These are phyloP conservation scores for Siniperca knerii DNA, from an alignment of 2,113 vertebrate genomes.

Conservation along the genomic window DNA sequence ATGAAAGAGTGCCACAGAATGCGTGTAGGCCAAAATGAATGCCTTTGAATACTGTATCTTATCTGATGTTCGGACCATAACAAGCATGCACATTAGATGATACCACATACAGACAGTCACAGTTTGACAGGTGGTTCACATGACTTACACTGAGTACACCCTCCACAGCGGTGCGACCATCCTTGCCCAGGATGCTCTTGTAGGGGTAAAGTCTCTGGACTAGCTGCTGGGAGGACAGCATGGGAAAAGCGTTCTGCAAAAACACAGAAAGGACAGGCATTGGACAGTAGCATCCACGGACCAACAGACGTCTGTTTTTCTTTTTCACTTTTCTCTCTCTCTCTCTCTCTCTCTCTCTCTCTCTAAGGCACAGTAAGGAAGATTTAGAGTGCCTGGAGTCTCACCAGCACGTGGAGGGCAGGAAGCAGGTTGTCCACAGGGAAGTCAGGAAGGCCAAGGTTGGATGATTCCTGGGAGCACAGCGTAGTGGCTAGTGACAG, in stretches of 20 bases:
- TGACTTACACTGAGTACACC: conserved; percentile 88
- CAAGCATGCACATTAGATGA: not conserved
- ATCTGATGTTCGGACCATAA: not conserved
- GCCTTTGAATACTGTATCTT: not conserved
- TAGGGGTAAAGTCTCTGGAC: conserved; percentile 94
- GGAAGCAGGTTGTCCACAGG: conserved; percentile 92
- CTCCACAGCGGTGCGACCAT: conserved; percentile 92
- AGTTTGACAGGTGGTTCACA: not conserved
- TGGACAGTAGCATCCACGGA: not conserved
- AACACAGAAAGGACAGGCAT: conserved; percentile 6
- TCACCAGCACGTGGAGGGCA: conserved; percentile 91
- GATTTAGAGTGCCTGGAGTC: conserved; percentile 3
- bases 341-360: not conserved
- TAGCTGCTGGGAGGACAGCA: conserved; percentile 88
- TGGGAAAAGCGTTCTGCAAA: conserved; percentile 90
- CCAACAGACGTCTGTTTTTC: not conserved
- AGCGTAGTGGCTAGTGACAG: conserved; percentile 94
- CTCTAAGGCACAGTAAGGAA: not conserved
- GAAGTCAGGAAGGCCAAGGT: conserved; percentile 94
- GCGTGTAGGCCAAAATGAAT: not conserved
- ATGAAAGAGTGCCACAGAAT: not conserved
- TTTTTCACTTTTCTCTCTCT: too few relatives aligned
- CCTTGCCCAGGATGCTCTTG: conserved; percentile 89
- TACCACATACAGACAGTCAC: not conserved
- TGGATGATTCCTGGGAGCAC: conserved; percentile 94